Evolutionary conservation across 2,113 vertebrate species (phyloP), one percentile per base, ranked within the genome.

Genomic region (Casuarius casuarius): DNA sequence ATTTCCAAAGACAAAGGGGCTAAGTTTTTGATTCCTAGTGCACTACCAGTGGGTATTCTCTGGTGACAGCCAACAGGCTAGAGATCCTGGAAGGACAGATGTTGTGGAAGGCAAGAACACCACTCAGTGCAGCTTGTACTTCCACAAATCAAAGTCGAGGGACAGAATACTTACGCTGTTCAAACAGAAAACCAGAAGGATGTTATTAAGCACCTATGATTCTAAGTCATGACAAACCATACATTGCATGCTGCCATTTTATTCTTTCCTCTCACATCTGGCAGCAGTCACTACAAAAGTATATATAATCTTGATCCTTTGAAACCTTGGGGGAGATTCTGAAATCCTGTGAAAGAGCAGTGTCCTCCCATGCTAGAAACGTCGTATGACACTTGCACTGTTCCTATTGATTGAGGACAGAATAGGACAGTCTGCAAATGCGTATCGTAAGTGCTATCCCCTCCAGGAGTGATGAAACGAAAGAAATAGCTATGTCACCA

Each of bases 391-490:
- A 16, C 31, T 48, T 66, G 23, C 44, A 35, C 31, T 8, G 0
- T 18, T 29, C 2, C 31, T 35, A 14, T 14, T 14, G 2, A 5
- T 0, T 58, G 21, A 90, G 20, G 29, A 9, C 40, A 61, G 48
- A 44, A 46, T 10, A 14, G 44, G 66, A 51, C 5, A 17, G 44
- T 33, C 33, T 26, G 28, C 46, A 54, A 54, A 42, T 0, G 10
- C 2, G 20, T 71, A n/a, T 12, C 38, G 5, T 7, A 18, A 68
- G 29, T n/a, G 25, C 33, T 23, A 0, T 38, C 44, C 66, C 46
- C 38, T 71, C 49, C 23, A 28, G 56, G 8, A 86, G 26, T 0
- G 0, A 22, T 23, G n/a, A 48, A 76, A 77, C 0, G 0, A 66
- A 13, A 13, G 7, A 33, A 70, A 22, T 5, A 63, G 18, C 63